Conservation (phyloP, 2,797 vertebrate species). For the Urosaurus nigricauda region DNA sequence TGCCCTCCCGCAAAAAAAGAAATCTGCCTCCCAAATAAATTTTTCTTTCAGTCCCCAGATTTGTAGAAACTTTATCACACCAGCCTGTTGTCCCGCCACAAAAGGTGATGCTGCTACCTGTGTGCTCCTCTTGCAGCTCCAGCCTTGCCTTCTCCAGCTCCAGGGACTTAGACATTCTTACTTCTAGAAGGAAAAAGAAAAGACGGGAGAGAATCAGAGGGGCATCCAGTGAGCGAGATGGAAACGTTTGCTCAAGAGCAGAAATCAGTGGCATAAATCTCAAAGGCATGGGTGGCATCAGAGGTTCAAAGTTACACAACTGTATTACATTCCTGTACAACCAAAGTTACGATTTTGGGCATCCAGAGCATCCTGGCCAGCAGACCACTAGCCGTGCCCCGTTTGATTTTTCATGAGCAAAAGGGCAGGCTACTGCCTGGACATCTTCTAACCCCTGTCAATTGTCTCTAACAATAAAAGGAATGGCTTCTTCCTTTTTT, state of each 20-base stretch:
- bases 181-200: slow-evolving; percentile 77
- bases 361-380: too few species aligned
- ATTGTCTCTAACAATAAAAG: neutral
- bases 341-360: neutral
- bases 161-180: slow-evolving; percentile 94
- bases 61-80: too few species aligned
- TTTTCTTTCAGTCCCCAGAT: too few species aligned
- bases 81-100: too few species aligned
- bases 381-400: too few species aligned
- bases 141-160: slow-evolving; percentile 88
- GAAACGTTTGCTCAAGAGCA: neutral
- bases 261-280: neutral
- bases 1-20: too few species aligned
- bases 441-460: neutral
- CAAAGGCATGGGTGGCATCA: neutral
- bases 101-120: slow-evolving; percentile 76
- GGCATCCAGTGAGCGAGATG: neutral
- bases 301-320: too few species aligned
- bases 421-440: neutral
- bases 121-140: slow-evolving; percentile 87
- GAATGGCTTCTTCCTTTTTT: neutral
- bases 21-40: too few species aligned
- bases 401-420: neutral
- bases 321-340: neutral
- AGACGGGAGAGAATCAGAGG: neutral